Conservation (phyloP, 2,113 vertebrate species). For the Aleadryas rufinucha region DNA sequence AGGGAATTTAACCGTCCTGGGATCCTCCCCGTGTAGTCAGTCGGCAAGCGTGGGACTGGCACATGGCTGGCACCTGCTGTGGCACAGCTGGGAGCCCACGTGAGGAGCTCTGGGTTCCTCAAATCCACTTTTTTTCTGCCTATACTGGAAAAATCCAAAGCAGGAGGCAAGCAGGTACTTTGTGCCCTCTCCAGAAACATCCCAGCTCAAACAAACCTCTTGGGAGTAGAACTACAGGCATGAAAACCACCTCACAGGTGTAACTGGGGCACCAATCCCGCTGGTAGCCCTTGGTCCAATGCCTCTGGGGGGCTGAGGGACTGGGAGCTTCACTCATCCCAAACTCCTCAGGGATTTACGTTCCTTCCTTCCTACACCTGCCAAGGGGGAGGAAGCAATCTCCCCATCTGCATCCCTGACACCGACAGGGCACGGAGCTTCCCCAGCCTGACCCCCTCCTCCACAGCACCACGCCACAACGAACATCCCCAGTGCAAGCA, state of each 20-base stretch:
- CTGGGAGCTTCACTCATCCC: neutral
- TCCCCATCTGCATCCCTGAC: neutral
- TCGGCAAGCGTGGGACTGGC: accelerated
- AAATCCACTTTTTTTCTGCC: accelerated
- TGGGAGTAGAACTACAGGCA: neutral
- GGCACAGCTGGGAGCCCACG: accelerated
- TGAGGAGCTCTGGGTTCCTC: neutral
- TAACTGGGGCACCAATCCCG: accelerated
- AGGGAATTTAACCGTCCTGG: neutral
- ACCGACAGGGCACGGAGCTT: accelerated
- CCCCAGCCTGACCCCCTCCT: neutral
- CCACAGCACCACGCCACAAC: neutral
- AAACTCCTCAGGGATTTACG: neutral
- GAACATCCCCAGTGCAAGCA: neutral
- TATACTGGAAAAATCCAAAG: neutral
- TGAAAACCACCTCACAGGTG: neutral
- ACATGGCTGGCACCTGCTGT: accelerated
- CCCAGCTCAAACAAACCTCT: accelerated
- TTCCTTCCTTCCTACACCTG: neutral
- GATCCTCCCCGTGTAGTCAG: neutral
- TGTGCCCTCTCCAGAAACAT: neutral
- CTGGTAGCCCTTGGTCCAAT: neutral
- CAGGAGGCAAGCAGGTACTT: neutral
- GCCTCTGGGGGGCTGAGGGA: neutral
- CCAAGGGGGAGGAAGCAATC: neutral